Evolutionary conservation across 2,888 invertebrate species (phyloP).

Genomic region (Hydraecia micacea): DNA sequence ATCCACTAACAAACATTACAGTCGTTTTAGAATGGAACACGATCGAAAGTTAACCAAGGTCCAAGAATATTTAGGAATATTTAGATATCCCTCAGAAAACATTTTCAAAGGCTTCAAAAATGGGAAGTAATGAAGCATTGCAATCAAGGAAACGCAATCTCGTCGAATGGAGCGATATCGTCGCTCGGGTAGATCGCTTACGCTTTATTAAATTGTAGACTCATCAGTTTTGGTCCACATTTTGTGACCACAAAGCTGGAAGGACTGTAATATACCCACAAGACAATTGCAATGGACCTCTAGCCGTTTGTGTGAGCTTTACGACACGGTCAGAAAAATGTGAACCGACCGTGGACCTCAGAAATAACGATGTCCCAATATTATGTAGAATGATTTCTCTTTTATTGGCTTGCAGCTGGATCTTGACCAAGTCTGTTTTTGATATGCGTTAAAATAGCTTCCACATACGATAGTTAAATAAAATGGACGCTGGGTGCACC

Average conservation of each 20-base stretch:
- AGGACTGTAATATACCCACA: slow-evolving; percentile 25
- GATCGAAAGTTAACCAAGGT: not conserved
- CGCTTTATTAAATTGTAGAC: slow-evolving; percentile 55
- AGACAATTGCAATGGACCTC: slow-evolving; percentile 24
- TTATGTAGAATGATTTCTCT: not conserved
- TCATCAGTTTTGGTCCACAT: slow-evolving; percentile 49
- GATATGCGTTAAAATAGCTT: not conserved
- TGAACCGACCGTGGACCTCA: not conserved
- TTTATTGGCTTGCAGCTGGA: slow-evolving; percentile 11
- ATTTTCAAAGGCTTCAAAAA: slow-evolving; percentile 37
- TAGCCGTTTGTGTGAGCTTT: slow-evolving; percentile 37
- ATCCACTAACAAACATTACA: not conserved
- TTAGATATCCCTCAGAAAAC: slow-evolving; percentile 9
- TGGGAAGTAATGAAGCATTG: slow-evolving; percentile 24
- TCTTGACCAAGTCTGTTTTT: not conserved
- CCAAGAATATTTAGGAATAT: slow-evolving; percentile 26
- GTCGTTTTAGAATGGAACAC: accelerated
- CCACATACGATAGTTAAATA: not conserved
- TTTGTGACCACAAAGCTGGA: slow-evolving; percentile 40
- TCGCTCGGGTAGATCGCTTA: slow-evolving; percentile 43
- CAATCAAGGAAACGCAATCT: slow-evolving; percentile 55
- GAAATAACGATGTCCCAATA: slow-evolving; percentile 18
- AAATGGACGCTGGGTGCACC: not conserved
- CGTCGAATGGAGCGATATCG: slow-evolving; percentile 48
- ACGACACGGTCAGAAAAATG: slow-evolving; percentile 36